Base-by-base conservation (phyloP, 2,888 invertebrate genomes). In the Eupithecia vulgata region DNA sequence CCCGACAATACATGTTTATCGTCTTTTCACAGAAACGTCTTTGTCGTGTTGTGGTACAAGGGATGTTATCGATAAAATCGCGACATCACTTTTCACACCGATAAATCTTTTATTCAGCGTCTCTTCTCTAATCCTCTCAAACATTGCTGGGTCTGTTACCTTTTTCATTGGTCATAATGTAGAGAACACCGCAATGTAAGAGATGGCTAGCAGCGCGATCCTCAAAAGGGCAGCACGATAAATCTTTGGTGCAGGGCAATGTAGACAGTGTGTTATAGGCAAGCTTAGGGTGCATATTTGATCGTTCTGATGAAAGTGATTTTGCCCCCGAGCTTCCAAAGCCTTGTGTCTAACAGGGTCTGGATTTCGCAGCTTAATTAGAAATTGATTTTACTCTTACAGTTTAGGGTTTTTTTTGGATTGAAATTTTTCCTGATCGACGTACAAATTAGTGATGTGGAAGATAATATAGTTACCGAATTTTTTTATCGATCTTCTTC, bases 261-360 rank as follows among this genome's bases (percentile, higher is more conserved):
- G 84, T 85, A 88, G 88, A 89, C 87, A 85, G 87, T 85, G 88
- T 84, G 79, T 84, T 88, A 89, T 88, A 87, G 79, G 83, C 78
- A 82, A 83, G 83, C 86, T 85, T 85, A 88, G 91, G 92, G 92
- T 93, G 91, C 93, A 93, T 93, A 91, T 92, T 91, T 91, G 88
- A 93, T 91, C 87, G 87, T 83, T 86, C 82, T 87, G 88, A 83
- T 82, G 83, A 81, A 81, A 81, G 81, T 82, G 82, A 81, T 82
- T 81, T 81, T 73, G 78, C 76, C 79, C 76, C 74, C 70, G 71
- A 76, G 78, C 76, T 75, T 79, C 78, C 77, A 78, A 80, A 82
- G 78, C 78, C 78, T 81, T 75, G 79, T 76, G 81, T 83, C 82
- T 21, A 52, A 21, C 21, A 79, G 79, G 67, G 70, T 72, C 40